Conservation (phyloP, 2,797 vertebrate species). For the Bryconaethiops microstoma region DNA sequence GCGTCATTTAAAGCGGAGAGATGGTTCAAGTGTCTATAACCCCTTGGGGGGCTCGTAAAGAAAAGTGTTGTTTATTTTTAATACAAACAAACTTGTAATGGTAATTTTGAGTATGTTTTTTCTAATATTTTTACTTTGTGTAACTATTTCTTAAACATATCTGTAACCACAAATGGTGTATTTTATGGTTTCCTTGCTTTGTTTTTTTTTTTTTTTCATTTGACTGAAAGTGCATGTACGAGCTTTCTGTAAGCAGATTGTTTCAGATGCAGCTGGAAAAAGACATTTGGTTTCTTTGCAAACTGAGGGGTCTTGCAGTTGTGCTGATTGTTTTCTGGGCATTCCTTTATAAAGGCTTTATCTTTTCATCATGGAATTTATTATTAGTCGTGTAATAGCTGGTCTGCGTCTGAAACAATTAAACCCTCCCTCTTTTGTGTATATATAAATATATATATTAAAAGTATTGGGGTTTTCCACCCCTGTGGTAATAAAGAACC, state of each 20-base stretch:
- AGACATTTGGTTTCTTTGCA: neutral
- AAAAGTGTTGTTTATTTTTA: constrained; percentile 48
- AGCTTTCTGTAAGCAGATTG: constrained; percentile 79
- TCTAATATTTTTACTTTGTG: constrained; percentile 49
- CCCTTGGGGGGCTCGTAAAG: constrained; percentile 30
- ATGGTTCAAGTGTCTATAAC: constrained; percentile 79
- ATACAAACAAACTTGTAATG: constrained; percentile 68
- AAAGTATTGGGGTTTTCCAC: constrained; percentile 35
- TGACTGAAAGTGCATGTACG: constrained; percentile 75
- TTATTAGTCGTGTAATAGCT: neutral
- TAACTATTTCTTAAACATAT: constrained; percentile 42
- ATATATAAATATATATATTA: neutral
- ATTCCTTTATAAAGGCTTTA: neutral
- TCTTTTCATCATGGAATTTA: neutral
- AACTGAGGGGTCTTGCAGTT: neutral
- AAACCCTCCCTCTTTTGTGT: constrained; percentile 39
- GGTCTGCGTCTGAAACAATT: constrained; percentile 62
- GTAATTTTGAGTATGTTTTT: constrained; percentile 26
- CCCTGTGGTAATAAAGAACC: constrained; percentile 51
- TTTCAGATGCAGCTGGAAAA: constrained; percentile 83
- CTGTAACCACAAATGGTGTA: constrained; percentile 47
- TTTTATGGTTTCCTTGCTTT: constrained; percentile 51
- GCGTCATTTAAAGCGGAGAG: constrained; percentile 86
- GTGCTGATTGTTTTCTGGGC: neutral
- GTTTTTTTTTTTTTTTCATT: constrained; percentile 42